Conservation (phyloP, 2,888 invertebrate species). For the Entomobrya proxima region DNA sequence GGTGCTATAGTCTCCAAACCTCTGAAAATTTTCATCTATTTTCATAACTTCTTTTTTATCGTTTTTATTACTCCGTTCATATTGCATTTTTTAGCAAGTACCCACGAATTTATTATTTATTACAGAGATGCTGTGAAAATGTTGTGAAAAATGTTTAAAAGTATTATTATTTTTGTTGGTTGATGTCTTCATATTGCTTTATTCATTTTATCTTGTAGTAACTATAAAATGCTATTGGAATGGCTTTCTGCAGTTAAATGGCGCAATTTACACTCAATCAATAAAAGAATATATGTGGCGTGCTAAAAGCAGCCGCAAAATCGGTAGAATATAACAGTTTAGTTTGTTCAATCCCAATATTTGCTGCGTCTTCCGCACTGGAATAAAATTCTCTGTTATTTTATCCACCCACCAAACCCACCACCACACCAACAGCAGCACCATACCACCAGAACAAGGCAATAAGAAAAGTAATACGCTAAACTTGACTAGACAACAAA, state of each 20-base stretch:
- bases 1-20: too few species aligned
- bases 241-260: neutral
- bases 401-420: too few species aligned
- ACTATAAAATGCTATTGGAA: neutral
- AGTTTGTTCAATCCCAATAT: too few species aligned
- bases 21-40: too few species aligned
- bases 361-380: too few species aligned
- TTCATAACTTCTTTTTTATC: too few species aligned
- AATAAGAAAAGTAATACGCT: conserved; percentile 13
- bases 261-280: conserved; percentile 49
- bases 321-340: neutral
- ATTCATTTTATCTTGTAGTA: neutral
- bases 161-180: neutral
- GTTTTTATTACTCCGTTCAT: neutral
- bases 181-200: neutral
- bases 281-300: neutral
- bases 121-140: conserved; percentile 10
- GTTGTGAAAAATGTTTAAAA: neutral
- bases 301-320: neutral
- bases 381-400: neutral
- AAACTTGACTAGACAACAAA: conserved; percentile 20
- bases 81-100: conserved; percentile 32
- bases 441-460: neutral
- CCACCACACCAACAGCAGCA: neutral
- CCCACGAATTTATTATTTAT: neutral